phyloP scores from a whole-genome alignment of 2,113 vertebrate species.

The Asarcornis scutulata region DNA sequence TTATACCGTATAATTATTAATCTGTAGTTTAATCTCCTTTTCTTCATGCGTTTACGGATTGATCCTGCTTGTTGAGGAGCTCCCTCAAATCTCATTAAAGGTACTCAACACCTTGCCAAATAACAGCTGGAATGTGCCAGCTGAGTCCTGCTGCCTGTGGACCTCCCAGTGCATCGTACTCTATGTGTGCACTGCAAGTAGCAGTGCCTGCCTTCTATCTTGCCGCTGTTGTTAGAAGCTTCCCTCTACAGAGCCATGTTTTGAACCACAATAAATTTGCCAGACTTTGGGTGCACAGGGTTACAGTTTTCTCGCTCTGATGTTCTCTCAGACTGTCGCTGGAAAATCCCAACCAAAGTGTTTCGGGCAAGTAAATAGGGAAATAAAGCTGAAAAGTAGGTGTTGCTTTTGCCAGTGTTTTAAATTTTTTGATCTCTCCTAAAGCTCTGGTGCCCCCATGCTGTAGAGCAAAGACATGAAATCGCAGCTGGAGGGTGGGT shows the following conservation, averaged over 20 bases:
- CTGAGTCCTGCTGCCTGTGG: not conserved
- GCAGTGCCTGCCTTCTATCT: not conserved
- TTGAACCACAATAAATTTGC: not conserved
- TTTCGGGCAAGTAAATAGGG: not conserved
- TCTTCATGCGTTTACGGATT: not conserved
- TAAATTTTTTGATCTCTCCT: not conserved
- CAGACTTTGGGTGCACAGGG: not conserved
- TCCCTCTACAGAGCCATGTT: not conserved
- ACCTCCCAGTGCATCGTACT: not conserved
- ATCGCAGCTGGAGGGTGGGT: not conserved
- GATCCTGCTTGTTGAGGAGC: not conserved
- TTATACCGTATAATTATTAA: slow-evolving; percentile 24
- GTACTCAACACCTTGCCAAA: not conserved
- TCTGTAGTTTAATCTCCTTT: slow-evolving; percentile 31
- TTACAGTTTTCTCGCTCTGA: not conserved
- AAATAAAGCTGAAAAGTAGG: not conserved
- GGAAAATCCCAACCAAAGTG: not conserved
- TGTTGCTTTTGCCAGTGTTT: not conserved
- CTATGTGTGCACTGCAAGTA: not conserved
- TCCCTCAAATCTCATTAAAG: slow-evolving; percentile 33
- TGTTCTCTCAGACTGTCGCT: not conserved
- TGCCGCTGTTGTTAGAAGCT: not conserved
- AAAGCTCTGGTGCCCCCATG: slow-evolving; percentile 41
- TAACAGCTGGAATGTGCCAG: not conserved
- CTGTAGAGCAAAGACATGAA: slow-evolving; percentile 20